Base-by-base conservation (phyloP, 2,797 vertebrate genomes). In the Gastrophryne carolinensis region DNA sequence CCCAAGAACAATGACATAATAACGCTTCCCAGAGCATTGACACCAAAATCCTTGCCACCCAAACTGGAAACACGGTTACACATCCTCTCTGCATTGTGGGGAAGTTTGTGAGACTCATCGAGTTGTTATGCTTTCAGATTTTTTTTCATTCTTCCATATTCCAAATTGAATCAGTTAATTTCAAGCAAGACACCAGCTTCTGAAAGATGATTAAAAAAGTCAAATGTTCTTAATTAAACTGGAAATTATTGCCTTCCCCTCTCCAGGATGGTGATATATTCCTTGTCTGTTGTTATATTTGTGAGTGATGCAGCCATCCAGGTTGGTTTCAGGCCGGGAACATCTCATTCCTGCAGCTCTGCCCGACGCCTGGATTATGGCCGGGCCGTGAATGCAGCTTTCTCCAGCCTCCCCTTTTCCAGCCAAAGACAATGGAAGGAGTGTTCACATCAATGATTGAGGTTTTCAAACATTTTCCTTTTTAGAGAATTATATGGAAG, bases 161-260 rank as follows among this genome's bases (percentile, higher is more conserved):
- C 54, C 63, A 75, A 75, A 75, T 66, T 66, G 63, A 74, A 74
- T 74, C 62, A 57, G 72, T 52, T 74, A 56, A 67, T 75, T 75
- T 68, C 39, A 68, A 67, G 54, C 73, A 68, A 75, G 61, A 60
- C 64, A 60, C 64, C 37, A 67, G 54, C 64, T 75, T 30, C 73
- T 52, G n/a, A 75, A 75, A 75, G 67, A 58, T 67, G 73, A 75
- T 75, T 75, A 67, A 75, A 67, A 75, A 67, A 75, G 73, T 75
- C 63, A 73, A 73, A 73, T 73, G 71, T 63, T 68, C 53, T 75
- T 75, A 75, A 75, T 75, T 75, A 75, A 75, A 75, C 63, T 75
- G 32, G 73, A 75, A 75, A 75, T 75, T 66, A 75, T 75, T 75
- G 73, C 64, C 52, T 74, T 66, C 44, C 56, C 64, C 44, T 75